These are phyloP conservation scores for Anguilla obscura DNA, from an alignment of 2,797 vertebrate genomes.

Conservation along the genomic window DNA sequence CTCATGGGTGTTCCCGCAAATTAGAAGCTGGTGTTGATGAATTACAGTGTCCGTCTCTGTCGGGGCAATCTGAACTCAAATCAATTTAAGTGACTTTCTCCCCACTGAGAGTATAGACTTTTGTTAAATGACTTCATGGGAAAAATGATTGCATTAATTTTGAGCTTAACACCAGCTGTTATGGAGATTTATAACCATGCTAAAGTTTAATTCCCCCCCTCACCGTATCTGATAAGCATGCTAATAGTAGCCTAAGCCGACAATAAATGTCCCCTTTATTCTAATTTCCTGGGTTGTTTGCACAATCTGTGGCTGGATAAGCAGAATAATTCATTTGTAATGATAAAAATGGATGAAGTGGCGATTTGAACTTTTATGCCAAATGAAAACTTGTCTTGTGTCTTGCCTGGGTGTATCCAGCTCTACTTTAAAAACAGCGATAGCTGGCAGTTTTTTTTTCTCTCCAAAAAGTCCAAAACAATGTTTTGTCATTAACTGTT, in stretches of 20 bases:
- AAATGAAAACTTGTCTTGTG: background rate
- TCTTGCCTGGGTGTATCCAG: background rate
- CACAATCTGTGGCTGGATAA: background rate
- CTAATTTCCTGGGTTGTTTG: background rate
- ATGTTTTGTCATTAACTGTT: background rate
- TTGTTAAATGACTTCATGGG: constrained; percentile 20
- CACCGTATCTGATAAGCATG: constrained; percentile 2
- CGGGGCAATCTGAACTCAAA: background rate
- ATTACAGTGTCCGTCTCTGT: constrained; percentile 11
- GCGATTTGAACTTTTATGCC: background rate
- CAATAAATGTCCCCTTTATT: background rate
- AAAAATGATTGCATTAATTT: constrained; percentile 16
- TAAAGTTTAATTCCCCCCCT: constrained; percentile 13
- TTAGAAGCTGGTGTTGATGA: constrained; percentile 15
- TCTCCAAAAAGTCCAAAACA: background rate
- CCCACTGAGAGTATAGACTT: background rate
- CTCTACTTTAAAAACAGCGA: background rate
- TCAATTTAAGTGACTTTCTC: constrained; percentile 16
- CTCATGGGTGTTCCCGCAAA: constrained; percentile 21
- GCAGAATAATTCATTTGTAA: background rate
- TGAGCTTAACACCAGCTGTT: constrained; percentile 16
- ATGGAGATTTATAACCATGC: constrained; percentile 7
- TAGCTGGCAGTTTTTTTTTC: background rate
- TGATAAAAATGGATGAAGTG: background rate
- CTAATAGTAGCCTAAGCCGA: background rate